Base-by-base conservation (phyloP, 2,888 invertebrate genomes). In the Cerastoderma edule region DNA sequence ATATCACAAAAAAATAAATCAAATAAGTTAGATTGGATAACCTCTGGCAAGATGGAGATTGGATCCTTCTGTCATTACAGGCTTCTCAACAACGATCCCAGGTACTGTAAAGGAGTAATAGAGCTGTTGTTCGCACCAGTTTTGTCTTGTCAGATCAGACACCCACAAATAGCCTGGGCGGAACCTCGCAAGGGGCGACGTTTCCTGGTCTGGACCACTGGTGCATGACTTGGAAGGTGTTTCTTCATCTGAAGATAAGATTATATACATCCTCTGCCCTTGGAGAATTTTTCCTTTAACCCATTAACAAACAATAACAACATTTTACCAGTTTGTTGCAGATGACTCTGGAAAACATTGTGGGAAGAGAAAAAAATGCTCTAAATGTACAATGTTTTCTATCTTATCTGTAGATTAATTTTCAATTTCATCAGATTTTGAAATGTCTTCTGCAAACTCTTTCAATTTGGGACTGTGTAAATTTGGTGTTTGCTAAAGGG, bases 121-220 rank as follows among this genome's bases (percentile, higher is more conserved):
- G 70, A 92, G 63, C 71, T 91, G 87, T 65, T 90, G 90, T 69
- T 92, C 91, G 87, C 91, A 92, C 91, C 91, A 91, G 66, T 75
- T 74, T 74, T 91, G 91, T 32, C 75, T 72, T 1, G 86, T 86
- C 46, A 91, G 67, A 65, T 90, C 89, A 0, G 91, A 87, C 6
- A 91, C 90, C 84, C 89, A 90, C 19, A 91, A 72, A 67, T 90
- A 90, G 3, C 87, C 85, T 13, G 85, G 86, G 30, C 88, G 72
- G 66, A 85, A 89, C 32, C 70, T 67, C 8, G 85, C 39, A n/a
- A 87, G 67, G 1, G 89, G 89, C 4, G 76, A 56, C 30, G 24
- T 35, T 22, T 39, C 39, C 13, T 35, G 22, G 10, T 39, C 60
- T 60, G 32, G 33, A 54, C 27, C 64, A 33, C 32, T 19, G 32